These are phyloP conservation scores for Dryadula phaetusa DNA, from an alignment of 2,888 invertebrate species.

Conservation along the genomic window DNA sequence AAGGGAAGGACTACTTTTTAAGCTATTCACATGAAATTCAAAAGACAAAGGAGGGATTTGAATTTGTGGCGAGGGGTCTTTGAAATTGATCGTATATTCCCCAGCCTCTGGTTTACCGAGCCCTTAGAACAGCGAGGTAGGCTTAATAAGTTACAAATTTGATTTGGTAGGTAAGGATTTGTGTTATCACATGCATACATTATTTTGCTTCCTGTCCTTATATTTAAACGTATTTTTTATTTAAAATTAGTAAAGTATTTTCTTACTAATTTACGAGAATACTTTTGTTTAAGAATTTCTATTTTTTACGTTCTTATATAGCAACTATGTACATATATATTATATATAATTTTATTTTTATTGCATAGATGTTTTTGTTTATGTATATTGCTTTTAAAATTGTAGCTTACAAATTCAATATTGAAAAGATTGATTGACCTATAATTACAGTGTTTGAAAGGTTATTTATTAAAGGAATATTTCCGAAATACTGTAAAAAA, in stretches of 20 bases:
- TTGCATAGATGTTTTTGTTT: background rate
- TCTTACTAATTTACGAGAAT: no score
- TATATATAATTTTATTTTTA: background rate
- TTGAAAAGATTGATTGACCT: no score
- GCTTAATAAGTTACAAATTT: conserved; percentile 79
- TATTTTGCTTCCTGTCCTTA: background rate
- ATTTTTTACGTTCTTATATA: no score
- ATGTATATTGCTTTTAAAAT: background rate
- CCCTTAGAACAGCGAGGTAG: conserved; percentile 64
- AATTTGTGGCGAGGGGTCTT: conserved; percentile 77
- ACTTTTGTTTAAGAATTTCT: background rate
- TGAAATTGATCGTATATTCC: conserved; percentile 81
- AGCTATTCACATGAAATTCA: conserved; percentile 63
- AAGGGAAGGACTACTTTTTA: conserved; percentile 33
- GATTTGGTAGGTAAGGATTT: conserved; percentile 59
- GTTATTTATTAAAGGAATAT: no score
- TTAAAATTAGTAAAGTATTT: background rate
- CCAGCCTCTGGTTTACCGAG: conserved; percentile 78
- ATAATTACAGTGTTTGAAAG: no score
- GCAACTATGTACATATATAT: background rate
- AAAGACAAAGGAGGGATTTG: conserved; percentile 82
- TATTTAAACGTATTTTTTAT: background rate
- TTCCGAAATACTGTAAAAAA: background rate
- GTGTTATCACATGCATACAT: conserved; percentile 32
- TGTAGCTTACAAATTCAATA: background rate